These are phyloP conservation scores for Plagodis dolabraria DNA, from an alignment of 2,888 invertebrate species.

Conservation along the genomic window DNA sequence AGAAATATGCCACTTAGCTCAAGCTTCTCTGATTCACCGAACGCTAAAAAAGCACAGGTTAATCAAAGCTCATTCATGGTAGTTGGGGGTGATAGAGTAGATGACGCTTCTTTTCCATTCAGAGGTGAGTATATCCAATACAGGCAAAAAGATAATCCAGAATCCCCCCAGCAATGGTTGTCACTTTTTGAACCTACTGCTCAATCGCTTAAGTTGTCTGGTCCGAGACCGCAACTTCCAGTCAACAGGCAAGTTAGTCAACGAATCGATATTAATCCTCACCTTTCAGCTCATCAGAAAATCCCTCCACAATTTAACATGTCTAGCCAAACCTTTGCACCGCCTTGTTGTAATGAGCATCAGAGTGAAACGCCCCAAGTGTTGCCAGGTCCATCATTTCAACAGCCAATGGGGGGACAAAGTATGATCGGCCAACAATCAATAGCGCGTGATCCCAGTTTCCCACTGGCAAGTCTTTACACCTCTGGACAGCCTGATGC, in stretches of 20 bases:
- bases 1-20: slow-evolving; percentile 46
- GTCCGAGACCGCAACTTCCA: slow-evolving; percentile 12
- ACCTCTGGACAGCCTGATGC: not conserved
- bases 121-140: slow-evolving; percentile 11
- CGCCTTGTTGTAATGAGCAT: not conserved
- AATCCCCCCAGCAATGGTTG: slow-evolving; percentile 17
- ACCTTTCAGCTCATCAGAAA: too few species aligned
- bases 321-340: too few species aligned
- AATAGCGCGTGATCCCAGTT: not conserved
- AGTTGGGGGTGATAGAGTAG: slow-evolving; percentile 32
- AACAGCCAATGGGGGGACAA: not conserved
- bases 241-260: too few species aligned
- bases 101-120: slow-evolving; percentile 8
- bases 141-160: slow-evolving; percentile 6
- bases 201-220: slow-evolving; percentile 5
- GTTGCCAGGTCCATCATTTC: not conserved
- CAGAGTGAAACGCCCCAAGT: not conserved
- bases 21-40: slow-evolving; percentile 36
- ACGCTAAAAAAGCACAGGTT: slow-evolving; percentile 22
- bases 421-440: not conserved
- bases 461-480: not conserved
- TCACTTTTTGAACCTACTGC: not conserved
- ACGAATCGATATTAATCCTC: too few species aligned
- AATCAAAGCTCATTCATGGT: slow-evolving; percentile 33
- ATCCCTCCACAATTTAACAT: too few species aligned